Conservation (phyloP, 2,888 invertebrate genomes). For the Rhingia campestris region DNA sequence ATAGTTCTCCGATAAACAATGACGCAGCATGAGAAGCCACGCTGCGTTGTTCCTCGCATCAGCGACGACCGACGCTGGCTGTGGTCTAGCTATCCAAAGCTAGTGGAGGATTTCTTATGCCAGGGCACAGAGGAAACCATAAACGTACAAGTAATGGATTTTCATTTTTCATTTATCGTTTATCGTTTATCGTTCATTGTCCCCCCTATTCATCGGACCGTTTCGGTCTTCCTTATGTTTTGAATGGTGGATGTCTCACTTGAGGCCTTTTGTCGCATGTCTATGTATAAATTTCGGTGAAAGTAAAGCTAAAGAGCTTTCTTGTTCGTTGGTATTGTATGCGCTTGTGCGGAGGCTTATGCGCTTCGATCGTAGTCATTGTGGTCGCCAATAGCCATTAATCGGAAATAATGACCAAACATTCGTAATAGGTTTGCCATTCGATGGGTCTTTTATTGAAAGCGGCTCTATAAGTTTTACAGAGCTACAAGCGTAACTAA, state of each 20-base stretch:
- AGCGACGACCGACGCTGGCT: background rate
- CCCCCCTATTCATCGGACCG: slow-evolving; percentile 9
- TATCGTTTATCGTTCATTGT: background rate
- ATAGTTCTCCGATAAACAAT: slow-evolving; percentile 43
- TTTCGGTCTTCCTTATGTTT: slow-evolving; percentile 27
- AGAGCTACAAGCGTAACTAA: slow-evolving; percentile 33
- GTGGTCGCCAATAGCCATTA: slow-evolving; percentile 42
- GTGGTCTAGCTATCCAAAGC: slow-evolving; percentile 3
- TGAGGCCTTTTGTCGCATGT: slow-evolving; percentile 26
- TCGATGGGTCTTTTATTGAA: slow-evolving; percentile 40
- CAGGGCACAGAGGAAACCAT: slow-evolving; percentile 41
- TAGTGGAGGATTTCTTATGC: slow-evolving; percentile 15
- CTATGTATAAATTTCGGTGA: slow-evolving; percentile 43
- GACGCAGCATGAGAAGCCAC: slow-evolving; percentile 35
- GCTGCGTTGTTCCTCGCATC: slow-evolving; percentile 26
- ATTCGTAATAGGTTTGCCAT: slow-evolving; percentile 32
- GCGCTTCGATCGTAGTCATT: slow-evolving; percentile 20
- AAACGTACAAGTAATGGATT: slow-evolving; percentile 9
- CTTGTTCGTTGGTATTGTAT: slow-evolving; percentile 40
- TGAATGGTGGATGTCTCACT: slow-evolving; percentile 41
- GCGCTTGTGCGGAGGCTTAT: slow-evolving; percentile 5
- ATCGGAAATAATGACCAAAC: slow-evolving; percentile 50
- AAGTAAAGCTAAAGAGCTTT: slow-evolving; percentile 48
- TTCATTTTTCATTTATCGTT: background rate
- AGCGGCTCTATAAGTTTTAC: background rate